Percentiles rank a stretch among this genome's conserved stretches.
phyloP scores from a whole-genome alignment of 2,888 invertebrate genomes.

The Desoria tigrina region DNA sequence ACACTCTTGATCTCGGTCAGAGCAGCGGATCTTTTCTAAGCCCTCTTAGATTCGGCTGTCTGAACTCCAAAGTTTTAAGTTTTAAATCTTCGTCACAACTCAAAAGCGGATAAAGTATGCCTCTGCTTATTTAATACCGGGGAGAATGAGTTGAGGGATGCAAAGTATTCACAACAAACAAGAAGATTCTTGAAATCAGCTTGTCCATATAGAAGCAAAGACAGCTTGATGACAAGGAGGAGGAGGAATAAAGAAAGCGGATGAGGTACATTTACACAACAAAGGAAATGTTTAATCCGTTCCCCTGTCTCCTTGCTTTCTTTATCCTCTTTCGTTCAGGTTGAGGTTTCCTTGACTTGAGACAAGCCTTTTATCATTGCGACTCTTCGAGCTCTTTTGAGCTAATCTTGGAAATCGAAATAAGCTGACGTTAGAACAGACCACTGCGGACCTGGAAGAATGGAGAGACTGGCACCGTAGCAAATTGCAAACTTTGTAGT shows the following conservation, averaged over 20 bases:
- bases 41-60: background rate
- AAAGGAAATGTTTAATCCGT: conserved; percentile 43
- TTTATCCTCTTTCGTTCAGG: conserved; percentile 5
- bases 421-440: too few species aligned
- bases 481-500: too few species aligned
- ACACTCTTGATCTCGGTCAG: background rate
- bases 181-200: background rate
- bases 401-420: too few species aligned
- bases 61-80: too few species aligned
- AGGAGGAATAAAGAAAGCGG: conserved; percentile 38
- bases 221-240: conserved; percentile 30
- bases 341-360: background rate
- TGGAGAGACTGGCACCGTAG: too few species aligned
- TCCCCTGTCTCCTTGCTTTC: conserved; percentile 20
- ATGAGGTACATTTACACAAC: conserved; percentile 52
- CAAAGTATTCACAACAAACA: conserved; percentile 4
- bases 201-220: conserved; percentile 18
- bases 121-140: background rate
- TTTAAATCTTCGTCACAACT: too few species aligned
- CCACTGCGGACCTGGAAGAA: too few species aligned
- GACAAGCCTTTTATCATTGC: background rate
- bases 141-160: too few species aligned
- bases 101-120: too few species aligned
- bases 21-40: conserved; percentile 9
- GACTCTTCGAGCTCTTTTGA: too few species aligned